phyloP scores from a whole-genome alignment of 2,797 vertebrate species.

The Coracias cyanogaster region DNA sequence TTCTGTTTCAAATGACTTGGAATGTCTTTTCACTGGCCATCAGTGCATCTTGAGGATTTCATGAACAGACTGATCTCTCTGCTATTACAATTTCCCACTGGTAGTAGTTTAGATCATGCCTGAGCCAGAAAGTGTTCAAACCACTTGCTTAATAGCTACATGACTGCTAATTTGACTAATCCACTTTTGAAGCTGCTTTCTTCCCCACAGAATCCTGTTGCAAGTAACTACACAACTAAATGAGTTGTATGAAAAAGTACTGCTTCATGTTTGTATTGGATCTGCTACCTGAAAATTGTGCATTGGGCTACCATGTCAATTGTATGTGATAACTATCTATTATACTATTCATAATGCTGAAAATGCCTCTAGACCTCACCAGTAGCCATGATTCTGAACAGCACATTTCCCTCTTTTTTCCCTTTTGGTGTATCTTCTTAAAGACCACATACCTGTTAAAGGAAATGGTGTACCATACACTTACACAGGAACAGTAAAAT shows the following conservation, averaged over 20 bases:
- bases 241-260: background rate
- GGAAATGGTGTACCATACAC: background rate
- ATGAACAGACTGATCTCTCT: background rate
- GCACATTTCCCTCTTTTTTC: background rate
- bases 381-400: background rate
- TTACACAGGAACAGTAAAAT: background rate
- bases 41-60: background rate
- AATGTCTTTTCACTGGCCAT: background rate
- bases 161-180: background rate
- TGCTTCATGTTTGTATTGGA: background rate
- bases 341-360: background rate
- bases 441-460: background rate
- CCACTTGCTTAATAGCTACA: background rate
- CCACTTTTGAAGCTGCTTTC: background rate
- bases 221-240: background rate
- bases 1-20: background rate
- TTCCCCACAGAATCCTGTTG: background rate
- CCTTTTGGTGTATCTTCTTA: background rate
- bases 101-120: background rate
- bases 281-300: background rate
- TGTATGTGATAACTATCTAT: background rate
- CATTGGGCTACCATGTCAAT: background rate
- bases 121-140: background rate
- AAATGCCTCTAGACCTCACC: background rate
- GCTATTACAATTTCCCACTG: background rate